Base-by-base conservation (phyloP, 1,140 invertebrate species). In the Reticulitermes speratus region DNA sequence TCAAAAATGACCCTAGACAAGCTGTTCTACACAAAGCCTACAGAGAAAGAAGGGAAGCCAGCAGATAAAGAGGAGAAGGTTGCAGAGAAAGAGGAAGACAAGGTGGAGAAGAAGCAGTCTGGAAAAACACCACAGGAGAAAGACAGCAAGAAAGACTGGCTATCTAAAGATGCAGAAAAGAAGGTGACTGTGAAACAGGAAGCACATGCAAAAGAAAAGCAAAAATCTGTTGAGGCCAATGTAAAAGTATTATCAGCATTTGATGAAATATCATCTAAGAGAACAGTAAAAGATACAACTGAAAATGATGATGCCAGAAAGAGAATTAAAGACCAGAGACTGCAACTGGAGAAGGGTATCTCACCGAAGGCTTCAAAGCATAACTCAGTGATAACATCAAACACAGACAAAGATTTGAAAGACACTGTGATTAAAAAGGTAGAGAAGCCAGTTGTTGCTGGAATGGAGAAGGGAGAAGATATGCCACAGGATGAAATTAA, bases 11-110 rank as follows among this genome's bases (percentile, higher is more conserved):
- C 65, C 25, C n/a, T 75, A 75, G 65, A 75, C n/a, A 87, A 85
- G 87, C 87, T 86, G 83, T 84, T 81, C 32, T 55, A 38, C 85
- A 86, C 44, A 88, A 88, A 87, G 87, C 84, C 81, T 8, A 30
- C 65, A 75, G 65, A 75, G 16, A 75, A 75, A 30, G 65, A 75
- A 75, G 25, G 25, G n/a, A 75, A 75, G n/a, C 0, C 25, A 75
- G 7, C 25, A 30, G 65, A 30, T 25, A 75, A 75, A 75, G 65
- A n/a, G 8, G 52, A 16, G 19, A 88, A 87, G 87, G 82, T 55
- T 75, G n/a, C 65, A 75, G 65, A 75, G 65, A 75, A 8, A 30
- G 65, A 30, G n/a, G 65, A 14, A 75, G n/a, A 75, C 25, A 75
- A 9, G n/a, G n/a, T n/a, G n/a, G 23, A 44, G 9, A 32, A 52